Evolutionary conservation across 2,888 invertebrate species (phyloP).

Genomic region (Ceramica pisi): DNA sequence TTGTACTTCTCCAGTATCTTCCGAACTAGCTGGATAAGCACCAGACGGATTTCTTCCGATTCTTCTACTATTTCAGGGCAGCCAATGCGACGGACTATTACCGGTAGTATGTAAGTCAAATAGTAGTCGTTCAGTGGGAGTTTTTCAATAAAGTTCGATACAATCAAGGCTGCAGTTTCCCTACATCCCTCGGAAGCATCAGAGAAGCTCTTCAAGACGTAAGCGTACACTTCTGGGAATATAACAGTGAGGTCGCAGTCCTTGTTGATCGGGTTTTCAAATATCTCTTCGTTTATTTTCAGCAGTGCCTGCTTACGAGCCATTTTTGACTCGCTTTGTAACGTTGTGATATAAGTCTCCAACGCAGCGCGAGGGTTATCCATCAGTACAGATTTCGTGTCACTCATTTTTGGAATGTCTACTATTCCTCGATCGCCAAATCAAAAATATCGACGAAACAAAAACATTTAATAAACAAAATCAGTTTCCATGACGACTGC

Average conservation of each 20-base stretch:
- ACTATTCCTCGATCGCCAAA: slow-evolving; percentile 15
- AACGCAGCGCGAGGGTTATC: slow-evolving; percentile 80
- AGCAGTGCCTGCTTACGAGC: slow-evolving; percentile 90
- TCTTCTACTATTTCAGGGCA: slow-evolving; percentile 93
- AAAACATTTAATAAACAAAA: slow-evolving; percentile 78
- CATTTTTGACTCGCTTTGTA: slow-evolving; percentile 92
- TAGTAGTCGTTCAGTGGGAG: slow-evolving; percentile 93
- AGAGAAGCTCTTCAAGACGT: slow-evolving; percentile 83
- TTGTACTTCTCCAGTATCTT: slow-evolving; percentile 92
- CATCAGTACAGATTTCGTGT: slow-evolving; percentile 73
- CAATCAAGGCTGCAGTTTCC: slow-evolving; percentile 90
- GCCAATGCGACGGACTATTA: slow-evolving; percentile 94
- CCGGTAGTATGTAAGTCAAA: slow-evolving; percentile 94
- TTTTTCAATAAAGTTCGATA: slow-evolving; percentile 89
- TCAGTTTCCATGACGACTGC: slow-evolving; percentile 81
- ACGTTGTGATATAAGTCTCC: slow-evolving; percentile 79
- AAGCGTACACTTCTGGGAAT: slow-evolving; percentile 84
- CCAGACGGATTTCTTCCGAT: slow-evolving; percentile 95
- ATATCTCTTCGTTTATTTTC: slow-evolving; percentile 89
- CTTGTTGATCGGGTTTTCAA: slow-evolving; percentile 79
- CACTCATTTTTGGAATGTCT: slow-evolving; percentile 73
- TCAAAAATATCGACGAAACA: slow-evolving; percentile 65
- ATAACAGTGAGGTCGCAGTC: slow-evolving; percentile 80
- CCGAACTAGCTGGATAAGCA: slow-evolving; percentile 92
- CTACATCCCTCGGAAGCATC: slow-evolving; percentile 93